Evolutionary conservation across 2,888 invertebrate species (phyloP).

Genomic region (Celastrina argiolus): DNA sequence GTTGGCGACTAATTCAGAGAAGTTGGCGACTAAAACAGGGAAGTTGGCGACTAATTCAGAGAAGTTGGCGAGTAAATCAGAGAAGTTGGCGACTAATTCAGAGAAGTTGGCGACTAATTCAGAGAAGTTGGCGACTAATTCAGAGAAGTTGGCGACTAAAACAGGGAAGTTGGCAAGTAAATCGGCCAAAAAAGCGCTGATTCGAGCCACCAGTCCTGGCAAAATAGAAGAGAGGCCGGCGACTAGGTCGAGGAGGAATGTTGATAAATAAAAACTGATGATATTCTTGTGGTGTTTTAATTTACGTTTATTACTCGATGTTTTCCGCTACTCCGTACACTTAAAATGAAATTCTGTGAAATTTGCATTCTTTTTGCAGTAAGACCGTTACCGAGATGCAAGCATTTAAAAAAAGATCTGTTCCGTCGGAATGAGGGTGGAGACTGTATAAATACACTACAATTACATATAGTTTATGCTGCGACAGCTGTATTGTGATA

Average conservation of each 20-base stretch:
- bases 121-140: slow-evolving; percentile 1
- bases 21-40: not conserved
- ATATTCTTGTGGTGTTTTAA: not conserved
- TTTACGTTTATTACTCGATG: not conserved
- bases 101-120: not conserved
- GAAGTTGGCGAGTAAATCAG: not conserved
- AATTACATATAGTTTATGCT: too few relatives aligned
- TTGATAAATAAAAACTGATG: slow-evolving; percentile 28
- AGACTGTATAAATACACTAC: too few relatives aligned
- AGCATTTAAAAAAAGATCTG: too few relatives aligned
- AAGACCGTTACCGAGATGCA: too few relatives aligned
- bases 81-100: not conserved
- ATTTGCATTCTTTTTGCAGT: too few relatives aligned
- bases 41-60: not conserved
- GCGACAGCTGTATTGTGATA: too few relatives aligned
- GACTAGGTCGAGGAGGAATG: slow-evolving; percentile 37
- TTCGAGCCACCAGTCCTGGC: slow-evolving; percentile 56
- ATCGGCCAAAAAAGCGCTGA: slow-evolving; percentile 40
- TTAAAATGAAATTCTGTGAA: too few relatives aligned
- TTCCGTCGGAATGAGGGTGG: too few relatives aligned
- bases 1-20: not conserved
- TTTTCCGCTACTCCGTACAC: too few relatives aligned
- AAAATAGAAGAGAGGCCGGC: slow-evolving; percentile 41
- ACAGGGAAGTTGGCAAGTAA: slow-evolving; percentile 23
- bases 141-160: not conserved